phyloP scores from a whole-genome alignment of 1,140 invertebrate species.

The Zaprionus ornatus region DNA sequence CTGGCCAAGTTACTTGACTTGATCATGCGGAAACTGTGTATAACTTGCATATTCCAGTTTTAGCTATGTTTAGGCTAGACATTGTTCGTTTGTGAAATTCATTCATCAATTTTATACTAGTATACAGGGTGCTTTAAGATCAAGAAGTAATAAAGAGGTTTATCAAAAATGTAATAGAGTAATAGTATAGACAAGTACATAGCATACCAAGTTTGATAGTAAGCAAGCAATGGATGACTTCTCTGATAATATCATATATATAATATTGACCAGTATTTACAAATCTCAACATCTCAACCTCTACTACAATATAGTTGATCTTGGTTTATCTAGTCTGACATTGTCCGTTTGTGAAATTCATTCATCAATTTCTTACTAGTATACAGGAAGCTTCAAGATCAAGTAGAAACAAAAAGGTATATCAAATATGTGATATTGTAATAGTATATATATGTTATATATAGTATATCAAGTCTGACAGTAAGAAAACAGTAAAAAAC shows the following conservation, averaged over 20 bases:
- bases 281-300: too few relatives aligned
- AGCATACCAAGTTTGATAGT: too few relatives aligned
- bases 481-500: too few relatives aligned
- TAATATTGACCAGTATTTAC: too few relatives aligned
- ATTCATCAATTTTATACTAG: conserved; percentile 25
- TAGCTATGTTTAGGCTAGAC: neutral
- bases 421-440: too few relatives aligned
- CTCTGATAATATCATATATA: too few relatives aligned
- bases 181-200: too few relatives aligned
- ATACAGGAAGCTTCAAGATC: conserved; percentile 2
- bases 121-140: conserved; percentile 1
- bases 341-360: conserved; percentile 9
- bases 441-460: too few relatives aligned
- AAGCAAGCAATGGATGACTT: too few relatives aligned
- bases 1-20: conserved; percentile 19
- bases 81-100: conserved; percentile 1
- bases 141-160: neutral
- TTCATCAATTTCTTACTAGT: conserved; percentile 19
- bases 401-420: neutral
- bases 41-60: conserved; percentile 74
- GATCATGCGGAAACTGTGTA: conserved; percentile 66
- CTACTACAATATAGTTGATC: too few relatives aligned
- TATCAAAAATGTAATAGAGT: neutral
- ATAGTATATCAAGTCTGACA: too few relatives aligned
- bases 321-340: too few relatives aligned